Base-by-base conservation (phyloP, 1,140 invertebrate species). In the Pteromalus puparum region DNA sequence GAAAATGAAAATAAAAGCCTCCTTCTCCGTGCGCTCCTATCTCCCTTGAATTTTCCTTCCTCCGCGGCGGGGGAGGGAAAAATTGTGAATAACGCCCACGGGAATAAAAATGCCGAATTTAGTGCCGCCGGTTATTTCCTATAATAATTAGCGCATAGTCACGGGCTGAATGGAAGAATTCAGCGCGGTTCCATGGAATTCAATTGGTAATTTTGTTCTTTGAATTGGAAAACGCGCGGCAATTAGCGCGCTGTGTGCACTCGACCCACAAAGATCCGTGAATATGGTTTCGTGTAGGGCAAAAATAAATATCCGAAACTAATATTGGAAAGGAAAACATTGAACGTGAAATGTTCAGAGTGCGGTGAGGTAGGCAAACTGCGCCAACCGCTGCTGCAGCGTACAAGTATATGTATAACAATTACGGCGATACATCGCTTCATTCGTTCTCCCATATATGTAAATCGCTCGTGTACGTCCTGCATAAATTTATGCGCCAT, bases 1-100 rank as follows among this genome's bases (percentile, higher is more conserved):
- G 61, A 18, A 83, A 83, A 77, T 83, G 74, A 83, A 83, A 83
- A 77, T 83, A 74, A 82, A 82, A 82, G 81, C 70, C 24, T n/a
- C 24, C 15, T 3, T 24, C 61, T 79, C 61, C 38, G 1, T 15
- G 1, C 77, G 24, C 61, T n/a, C 48, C 26, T 74, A 1, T 42
- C 5, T 42, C 53, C 7, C 30, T 81, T 61, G 24, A 28, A 9
- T 82, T 38, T 65, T 75, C n/a, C n/a, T n/a, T n/a, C n/a, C n/a
- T n/a, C 72, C 15, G 53, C 15, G 68, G 28, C 28, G 30, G 12
- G 61, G 12, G 67, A 15, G 34, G 24, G 28, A 24, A 3, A 72
- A 83, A 83, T 83, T 83, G 78, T 70, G 42, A 83, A n/a, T n/a
- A 83, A 83, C 26, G 30, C 82, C 75, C 24, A 26, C 28, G 75